Evolutionary conservation across 2,888 invertebrate species (phyloP).

Genomic region (Cyclophora punctaria): DNA sequence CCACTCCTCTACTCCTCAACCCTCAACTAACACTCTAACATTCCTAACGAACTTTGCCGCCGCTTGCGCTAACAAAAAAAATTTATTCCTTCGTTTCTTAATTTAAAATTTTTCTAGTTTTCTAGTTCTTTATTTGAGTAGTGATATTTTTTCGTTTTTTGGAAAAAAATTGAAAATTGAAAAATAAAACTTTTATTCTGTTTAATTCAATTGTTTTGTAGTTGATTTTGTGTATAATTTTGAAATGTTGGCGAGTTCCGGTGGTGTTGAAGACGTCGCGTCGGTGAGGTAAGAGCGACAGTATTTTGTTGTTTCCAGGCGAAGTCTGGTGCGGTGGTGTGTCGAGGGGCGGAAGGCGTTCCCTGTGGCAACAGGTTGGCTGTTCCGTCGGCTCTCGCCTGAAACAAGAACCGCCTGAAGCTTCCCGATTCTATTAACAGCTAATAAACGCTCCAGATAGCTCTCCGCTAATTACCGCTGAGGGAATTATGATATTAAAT

Average conservation of each 20-base stretch:
- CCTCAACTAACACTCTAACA: conserved; percentile 32
- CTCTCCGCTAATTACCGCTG: conserved; percentile 50
- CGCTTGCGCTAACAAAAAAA: conserved; percentile 44
- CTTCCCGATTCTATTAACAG: conserved; percentile 56
- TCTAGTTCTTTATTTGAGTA: conserved; percentile 22
- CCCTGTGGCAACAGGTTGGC: conserved; percentile 70
- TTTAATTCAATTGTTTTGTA: conserved; percentile 36
- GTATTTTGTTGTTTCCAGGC: conserved; percentile 16
- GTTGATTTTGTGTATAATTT: conserved; percentile 38
- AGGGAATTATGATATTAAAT: conserved; percentile 51
- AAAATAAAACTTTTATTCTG: too few relatives aligned
- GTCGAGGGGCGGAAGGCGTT: conserved; percentile 71
- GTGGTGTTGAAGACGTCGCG: conserved; percentile 12
- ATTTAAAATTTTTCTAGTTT: conserved; percentile 38
- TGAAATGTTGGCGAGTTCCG: conserved; percentile 21
- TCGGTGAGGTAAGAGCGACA: conserved; percentile 13
- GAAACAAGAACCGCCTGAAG: conserved; percentile 40
- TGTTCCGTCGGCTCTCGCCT: conserved; percentile 21
- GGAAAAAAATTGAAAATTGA: background rate
- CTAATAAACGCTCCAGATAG: conserved; percentile 56
- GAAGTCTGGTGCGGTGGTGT: conserved; percentile 23
- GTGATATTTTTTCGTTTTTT: conserved; percentile 4
- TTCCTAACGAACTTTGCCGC: conserved; percentile 49
- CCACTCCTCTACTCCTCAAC: conserved; percentile 36
- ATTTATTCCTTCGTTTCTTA: conserved; percentile 44